A percentile compares a stretch with the other conserved stretches of the same genome.
Evolutionary conservation across 2,888 invertebrate species (phyloP).

Genomic region (Saturnia japonica): DNA sequence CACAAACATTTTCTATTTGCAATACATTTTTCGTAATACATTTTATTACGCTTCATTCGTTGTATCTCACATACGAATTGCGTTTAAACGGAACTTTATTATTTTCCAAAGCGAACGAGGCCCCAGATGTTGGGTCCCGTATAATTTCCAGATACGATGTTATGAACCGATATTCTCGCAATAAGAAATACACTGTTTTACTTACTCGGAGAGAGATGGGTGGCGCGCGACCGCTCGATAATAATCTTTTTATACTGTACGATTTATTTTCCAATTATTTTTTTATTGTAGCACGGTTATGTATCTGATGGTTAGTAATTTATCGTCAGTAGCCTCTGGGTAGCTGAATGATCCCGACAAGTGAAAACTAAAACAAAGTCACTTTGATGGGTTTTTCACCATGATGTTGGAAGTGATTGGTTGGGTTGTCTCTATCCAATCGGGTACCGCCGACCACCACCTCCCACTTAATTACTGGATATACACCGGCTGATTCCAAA

Average conservation of each 20-base stretch:
- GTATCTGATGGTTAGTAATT: no score
- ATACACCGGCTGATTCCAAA: no score
- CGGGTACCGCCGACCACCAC: no score
- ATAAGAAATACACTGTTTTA: slow-evolving; percentile 62
- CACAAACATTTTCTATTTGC: slow-evolving; percentile 64
- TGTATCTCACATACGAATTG: slow-evolving; percentile 79
- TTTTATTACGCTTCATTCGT: slow-evolving; percentile 75
- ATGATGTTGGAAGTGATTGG: no score
- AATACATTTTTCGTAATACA: slow-evolving; percentile 74
- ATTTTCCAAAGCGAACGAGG: slow-evolving; percentile 70
- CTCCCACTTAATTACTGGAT: no score
- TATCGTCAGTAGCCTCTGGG: no score
- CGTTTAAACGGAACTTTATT: slow-evolving; percentile 78
- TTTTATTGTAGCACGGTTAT: no score
- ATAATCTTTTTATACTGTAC: slow-evolving; percentile 33
- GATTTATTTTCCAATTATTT: slow-evolving; percentile 29
- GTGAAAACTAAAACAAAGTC: no score
- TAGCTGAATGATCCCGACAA: no score
- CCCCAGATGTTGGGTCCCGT: slow-evolving; percentile 64
- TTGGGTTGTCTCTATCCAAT: no score
- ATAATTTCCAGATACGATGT: slow-evolving; percentile 71
- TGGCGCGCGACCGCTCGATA: slow-evolving; percentile 40
- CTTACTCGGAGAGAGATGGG: slow-evolving; percentile 61
- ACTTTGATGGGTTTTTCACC: no score
- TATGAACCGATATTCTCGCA: slow-evolving; percentile 37